Conservation (phyloP, 30 jellyfish, hydroid and myxozoan genomes). For the Turritopsis rubra region DNA sequence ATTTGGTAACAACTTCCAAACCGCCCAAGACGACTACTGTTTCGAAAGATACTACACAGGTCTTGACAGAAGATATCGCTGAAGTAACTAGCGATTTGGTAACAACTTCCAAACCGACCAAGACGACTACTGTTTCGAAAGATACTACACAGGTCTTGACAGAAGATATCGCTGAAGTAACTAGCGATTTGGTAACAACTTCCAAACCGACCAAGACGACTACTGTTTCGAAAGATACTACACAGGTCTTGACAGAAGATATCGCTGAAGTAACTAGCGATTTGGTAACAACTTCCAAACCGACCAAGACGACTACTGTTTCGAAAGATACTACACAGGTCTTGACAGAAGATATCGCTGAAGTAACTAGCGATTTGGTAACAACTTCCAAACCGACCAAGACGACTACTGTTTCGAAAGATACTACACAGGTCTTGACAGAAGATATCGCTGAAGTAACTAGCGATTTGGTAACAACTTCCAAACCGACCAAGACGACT, state of each 20-base stretch:
- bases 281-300: neutral
- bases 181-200: neutral
- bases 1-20: neutral
- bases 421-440: neutral
- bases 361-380: neutral
- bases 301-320: neutral
- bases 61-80: neutral
- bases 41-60: neutral
- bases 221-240: neutral
- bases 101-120: neutral
- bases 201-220: neutral
- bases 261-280: neutral
- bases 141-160: neutral
- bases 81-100: neutral
- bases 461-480: neutral
- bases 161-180: neutral
- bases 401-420: neutral
- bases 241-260: neutral
- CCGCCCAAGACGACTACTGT: neutral
- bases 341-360: neutral
- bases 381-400: neutral
- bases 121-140: neutral
- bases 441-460: neutral
- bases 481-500: neutral
- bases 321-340: neutral